Base-by-base conservation (phyloP, 2,113 vertebrate genomes). In the Tyto alba region DNA sequence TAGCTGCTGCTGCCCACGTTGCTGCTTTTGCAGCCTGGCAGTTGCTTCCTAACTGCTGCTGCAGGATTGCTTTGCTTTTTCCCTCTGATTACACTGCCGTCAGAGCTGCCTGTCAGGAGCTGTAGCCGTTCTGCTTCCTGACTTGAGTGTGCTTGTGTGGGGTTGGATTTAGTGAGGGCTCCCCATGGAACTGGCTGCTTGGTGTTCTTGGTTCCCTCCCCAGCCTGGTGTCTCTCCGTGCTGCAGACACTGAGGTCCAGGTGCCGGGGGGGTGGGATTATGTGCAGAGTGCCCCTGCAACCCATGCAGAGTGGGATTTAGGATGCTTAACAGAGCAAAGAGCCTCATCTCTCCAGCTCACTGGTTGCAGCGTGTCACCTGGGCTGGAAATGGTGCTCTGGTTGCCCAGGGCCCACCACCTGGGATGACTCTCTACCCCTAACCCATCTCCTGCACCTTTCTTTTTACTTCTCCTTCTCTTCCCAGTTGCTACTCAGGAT, bases 361-460 rank as follows among this genome's bases (percentile, higher is more conserved):
- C 7, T 2, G 9, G 22, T 64, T 75, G 47, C 17, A 34, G 36
- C 0, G 0, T 15, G 4, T 38, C 7, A 3, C 7, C 13, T 57
- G 45, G 45, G 30, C 36, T 69, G 38, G 52, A 56, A 77, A 86
- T 3, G 8, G 7, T 43, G 16, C 26, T 67, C 30, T 50, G n/a
- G 20, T 20, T 67, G 57, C 60, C 21, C 60, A n/a, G 36, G 20
- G 9, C n/a, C 29, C 21, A 43, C 19, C 14, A 13, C 11, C 19
- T 13, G 45, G 53, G 36, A 59, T 52, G 25, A 43, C 3, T 67
- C 3, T 26, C 16, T 23, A 47, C 0, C 43, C 17, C 30, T 27
- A 82, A 45, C 5, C 57, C 17, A 23, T 6, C 23, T 77, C 32
- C n/a, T 66, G 19, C 17, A 18, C 10, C 12, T 73, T 73, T 8